A percentile compares a stretch with the other conserved stretches of the same genome.
Evolutionary conservation across 1,140 invertebrate species (phyloP).

Genomic region (Amphibalanus amphitrite): DNA sequence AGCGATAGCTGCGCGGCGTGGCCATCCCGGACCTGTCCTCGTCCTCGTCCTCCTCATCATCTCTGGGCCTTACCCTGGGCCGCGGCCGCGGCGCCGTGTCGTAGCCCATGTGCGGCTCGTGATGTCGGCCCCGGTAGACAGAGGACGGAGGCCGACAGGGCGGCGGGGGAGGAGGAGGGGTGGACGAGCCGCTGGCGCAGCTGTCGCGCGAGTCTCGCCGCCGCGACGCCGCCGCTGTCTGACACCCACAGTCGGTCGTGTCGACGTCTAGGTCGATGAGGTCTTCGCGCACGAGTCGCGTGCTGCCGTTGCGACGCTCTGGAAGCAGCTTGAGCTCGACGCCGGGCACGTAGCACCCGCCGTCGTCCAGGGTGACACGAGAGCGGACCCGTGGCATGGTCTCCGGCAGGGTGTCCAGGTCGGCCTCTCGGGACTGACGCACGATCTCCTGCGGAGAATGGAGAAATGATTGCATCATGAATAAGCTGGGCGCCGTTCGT

Average conservation of each 20-base stretch:
- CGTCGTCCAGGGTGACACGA: conserved; percentile 12
- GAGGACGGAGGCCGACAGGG: too few relatives aligned
- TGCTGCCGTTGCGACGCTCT: conserved; percentile 18
- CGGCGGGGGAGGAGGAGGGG: too few relatives aligned
- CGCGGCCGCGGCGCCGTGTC: too few relatives aligned
- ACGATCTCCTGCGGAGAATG: conserved; percentile 55
- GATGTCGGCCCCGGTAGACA: too few relatives aligned
- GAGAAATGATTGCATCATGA: too few relatives aligned
- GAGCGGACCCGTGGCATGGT: conserved; percentile 13
- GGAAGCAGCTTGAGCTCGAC: conserved; percentile 29
- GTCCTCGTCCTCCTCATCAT: too few relatives aligned
- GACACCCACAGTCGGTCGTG: conserved; percentile 57
- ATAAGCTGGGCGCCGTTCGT: too few relatives aligned
- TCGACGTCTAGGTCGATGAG: conserved; percentile 28
- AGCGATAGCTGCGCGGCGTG: background rate
- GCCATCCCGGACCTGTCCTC: background rate
- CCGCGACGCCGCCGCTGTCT: conserved; percentile 21
- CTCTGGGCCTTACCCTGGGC: too few relatives aligned
- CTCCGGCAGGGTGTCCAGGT: conserved; percentile 16
- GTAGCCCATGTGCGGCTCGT: too few relatives aligned
- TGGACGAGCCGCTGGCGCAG: too few relatives aligned
- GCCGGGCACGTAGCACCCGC: conserved; percentile 32
- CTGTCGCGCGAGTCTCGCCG: too few relatives aligned
- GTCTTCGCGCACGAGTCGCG: conserved; percentile 19
- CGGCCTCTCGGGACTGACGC: conserved; percentile 41